Base-by-base conservation (phyloP, 2,797 vertebrate species). In the Apogon hyalosoma region DNA sequence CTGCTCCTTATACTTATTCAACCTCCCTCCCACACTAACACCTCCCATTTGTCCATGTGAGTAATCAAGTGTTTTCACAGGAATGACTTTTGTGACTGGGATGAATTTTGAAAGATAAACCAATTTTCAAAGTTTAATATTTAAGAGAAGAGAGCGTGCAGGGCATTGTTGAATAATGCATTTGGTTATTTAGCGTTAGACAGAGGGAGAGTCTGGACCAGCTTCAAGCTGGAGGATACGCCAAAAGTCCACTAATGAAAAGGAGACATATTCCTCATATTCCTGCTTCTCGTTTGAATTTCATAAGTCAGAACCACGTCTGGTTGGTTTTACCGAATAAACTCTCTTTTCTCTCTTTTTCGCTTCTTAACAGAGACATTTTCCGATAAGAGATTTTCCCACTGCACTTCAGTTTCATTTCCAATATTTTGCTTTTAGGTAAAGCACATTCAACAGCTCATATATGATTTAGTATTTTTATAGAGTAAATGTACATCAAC, bases 111-210 rank as follows among this genome's bases (percentile, higher is more conserved):
- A 86, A 87, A 80, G 80, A 89, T 87, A 80, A 85, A 89, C 88
- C 77, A 79, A 65, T 83, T 86, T 87, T 87, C 66, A 89, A 89
- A 87, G 86, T 91, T 88, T 87, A 88, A 89, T 91, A 87, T 89
- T 90, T 86, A 82, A 80, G 81, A 82, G 79, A 73, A 79, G 69
- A 68, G 67, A 54, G 55, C 53, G 68, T 24, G 50, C 13, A 6
- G 67, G 80, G 57, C 28, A 7, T 49, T 6, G 65, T 57, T 90
- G 87, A 91, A 90, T 90, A 89, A 91, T 91, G 86, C 78, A 92
- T 91, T 68, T 48, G 55, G 82, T 82, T 89, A 87, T 90, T 90
- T 90, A 73, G 85, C 72, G 77, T 77, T 68, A 16, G 80, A 85
- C 75, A 73, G 77, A 79, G 69, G 75, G 72, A 63, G 73, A 78